Conservation (phyloP, 1,140 invertebrate genomes). For the Chionoecetes opilio region DNA sequence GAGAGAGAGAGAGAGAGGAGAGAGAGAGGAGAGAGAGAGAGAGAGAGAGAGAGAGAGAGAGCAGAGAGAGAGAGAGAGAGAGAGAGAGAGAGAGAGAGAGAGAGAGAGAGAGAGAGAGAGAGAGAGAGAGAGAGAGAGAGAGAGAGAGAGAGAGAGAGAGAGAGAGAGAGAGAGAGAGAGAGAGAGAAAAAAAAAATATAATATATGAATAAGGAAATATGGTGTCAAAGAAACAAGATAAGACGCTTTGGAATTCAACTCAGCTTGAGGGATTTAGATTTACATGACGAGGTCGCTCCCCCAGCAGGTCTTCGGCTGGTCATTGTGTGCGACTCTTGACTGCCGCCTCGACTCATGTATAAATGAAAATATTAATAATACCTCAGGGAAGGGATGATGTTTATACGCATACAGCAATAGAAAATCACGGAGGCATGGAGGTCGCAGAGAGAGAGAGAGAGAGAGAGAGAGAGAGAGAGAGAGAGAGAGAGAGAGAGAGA, state of each 20-base stretch:
- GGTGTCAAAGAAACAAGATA: neutral
- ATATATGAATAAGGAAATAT: neutral
- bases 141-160: neutral
- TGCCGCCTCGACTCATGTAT: neutral
- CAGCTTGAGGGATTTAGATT: too few relatives aligned
- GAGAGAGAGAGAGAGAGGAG: too few relatives aligned
- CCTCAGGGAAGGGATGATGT: too few relatives aligned
- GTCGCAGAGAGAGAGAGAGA: neutral
- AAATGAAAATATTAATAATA: neutral
- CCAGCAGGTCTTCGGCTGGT: neutral
- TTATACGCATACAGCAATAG: too few relatives aligned
- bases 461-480: neutral
- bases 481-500: neutral
- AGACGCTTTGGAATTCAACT: too few relatives aligned
- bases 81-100: constrained; percentile 31
- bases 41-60: too few relatives aligned
- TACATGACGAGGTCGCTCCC: too few relatives aligned
- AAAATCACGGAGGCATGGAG: neutral
- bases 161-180: neutral
- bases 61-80: neutral
- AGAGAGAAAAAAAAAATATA: neutral
- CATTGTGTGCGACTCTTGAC: neutral
- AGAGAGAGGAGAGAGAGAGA: neutral
- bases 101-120: neutral
- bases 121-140: neutral